These are phyloP conservation scores for Papilio protenor DNA, from an alignment of 2,888 invertebrate genomes.

Conservation along the genomic window DNA sequence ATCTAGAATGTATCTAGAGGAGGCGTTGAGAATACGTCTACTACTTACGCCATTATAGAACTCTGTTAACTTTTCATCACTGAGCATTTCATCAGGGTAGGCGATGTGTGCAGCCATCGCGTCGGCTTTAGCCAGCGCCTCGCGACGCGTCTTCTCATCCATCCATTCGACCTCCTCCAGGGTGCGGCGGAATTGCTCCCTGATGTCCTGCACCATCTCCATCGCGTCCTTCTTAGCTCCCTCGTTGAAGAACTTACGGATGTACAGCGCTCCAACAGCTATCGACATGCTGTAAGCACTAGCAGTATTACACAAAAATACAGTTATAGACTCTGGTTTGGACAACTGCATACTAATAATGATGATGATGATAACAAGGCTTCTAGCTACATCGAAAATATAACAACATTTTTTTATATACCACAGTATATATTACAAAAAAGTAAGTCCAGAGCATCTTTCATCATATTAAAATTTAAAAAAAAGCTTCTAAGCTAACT, in stretches of 20 bases:
- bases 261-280: conserved; percentile 93
- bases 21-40: too few relatives aligned
- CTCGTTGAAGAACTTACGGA: conserved; percentile 94
- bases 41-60: conserved; percentile 89
- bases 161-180: conserved; percentile 94
- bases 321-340: too few relatives aligned
- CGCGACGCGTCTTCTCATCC: conserved; percentile 91
- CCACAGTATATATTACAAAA: too few relatives aligned
- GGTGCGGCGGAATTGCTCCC: conserved; percentile 91
- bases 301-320: not conserved
- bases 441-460: too few relatives aligned
- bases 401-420: too few relatives aligned
- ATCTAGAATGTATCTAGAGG: too few relatives aligned
- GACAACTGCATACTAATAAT: too few relatives aligned
- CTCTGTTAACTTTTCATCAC: conserved; percentile 90
- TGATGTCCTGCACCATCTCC: conserved; percentile 95
- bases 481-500: too few relatives aligned
- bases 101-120: conserved; percentile 96
- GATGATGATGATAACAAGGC: too few relatives aligned
- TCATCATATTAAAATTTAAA: too few relatives aligned
- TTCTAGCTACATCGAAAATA: too few relatives aligned
- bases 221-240: conserved; percentile 92
- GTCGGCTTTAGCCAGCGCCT: conserved; percentile 91
- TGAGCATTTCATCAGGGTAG: conserved; percentile 95
- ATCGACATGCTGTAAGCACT: conserved; percentile 85